phyloP scores from a whole-genome alignment of 2,797 vertebrate species.

The Nyctibius grandis region DNA sequence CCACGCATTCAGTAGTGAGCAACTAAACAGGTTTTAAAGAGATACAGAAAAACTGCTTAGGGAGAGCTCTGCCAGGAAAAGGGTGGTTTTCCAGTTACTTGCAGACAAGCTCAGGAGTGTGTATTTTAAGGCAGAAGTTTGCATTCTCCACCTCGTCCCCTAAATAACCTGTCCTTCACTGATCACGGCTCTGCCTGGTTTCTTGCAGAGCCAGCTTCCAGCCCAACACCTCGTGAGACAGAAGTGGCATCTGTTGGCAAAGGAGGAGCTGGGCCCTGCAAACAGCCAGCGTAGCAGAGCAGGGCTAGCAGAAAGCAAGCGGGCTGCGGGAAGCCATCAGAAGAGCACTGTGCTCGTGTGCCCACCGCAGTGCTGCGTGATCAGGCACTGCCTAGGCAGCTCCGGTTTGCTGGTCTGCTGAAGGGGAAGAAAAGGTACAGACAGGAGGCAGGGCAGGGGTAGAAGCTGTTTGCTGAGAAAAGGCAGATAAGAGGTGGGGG shows the following conservation, averaged over 20 bases:
- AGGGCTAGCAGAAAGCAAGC: background rate
- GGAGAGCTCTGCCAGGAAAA: conserved; percentile 31
- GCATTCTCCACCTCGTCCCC: background rate
- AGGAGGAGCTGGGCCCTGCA: background rate
- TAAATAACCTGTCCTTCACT: background rate
- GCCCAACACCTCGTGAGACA: background rate
- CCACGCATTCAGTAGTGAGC: background rate
- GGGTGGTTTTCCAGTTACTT: background rate
- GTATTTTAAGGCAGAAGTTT: background rate
- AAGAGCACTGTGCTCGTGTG: background rate
- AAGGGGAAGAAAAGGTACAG: background rate
- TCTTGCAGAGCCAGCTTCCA: background rate
- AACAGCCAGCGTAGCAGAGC: background rate
- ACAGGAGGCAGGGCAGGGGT: background rate
- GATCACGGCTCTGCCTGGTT: background rate
- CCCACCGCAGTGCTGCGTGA: background rate
- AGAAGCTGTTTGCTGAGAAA: background rate
- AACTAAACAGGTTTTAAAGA: conserved; percentile 47
- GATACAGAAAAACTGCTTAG: conserved; percentile 5
- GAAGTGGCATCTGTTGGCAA: background rate
- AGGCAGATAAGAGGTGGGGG: background rate
- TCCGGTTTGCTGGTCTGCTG: background rate
- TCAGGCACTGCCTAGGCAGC: background rate
- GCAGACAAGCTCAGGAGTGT: background rate
- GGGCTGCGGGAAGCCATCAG: background rate